Percentiles rank a stretch among this genome's conserved stretches.
These are phyloP conservation scores for Acropternis orthonyx DNA, from an alignment of 2,797 vertebrate species.

Conservation along the genomic window DNA sequence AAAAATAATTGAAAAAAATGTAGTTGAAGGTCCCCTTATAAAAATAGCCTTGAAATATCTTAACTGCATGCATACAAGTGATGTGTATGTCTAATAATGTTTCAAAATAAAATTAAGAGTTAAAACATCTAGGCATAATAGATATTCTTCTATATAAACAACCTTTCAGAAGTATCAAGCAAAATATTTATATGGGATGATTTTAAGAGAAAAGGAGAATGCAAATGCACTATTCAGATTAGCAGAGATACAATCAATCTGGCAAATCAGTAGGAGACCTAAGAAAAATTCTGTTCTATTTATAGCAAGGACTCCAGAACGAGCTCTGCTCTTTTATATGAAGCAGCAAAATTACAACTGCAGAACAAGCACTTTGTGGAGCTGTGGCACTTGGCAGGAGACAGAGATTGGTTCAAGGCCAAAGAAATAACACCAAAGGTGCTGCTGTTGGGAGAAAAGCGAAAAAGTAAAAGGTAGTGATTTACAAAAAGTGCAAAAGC, in stretches of 20 bases:
- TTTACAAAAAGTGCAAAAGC: background rate
- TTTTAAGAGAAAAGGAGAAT: slow-evolving; percentile 9
- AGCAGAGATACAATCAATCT: slow-evolving; percentile 66
- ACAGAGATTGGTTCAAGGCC: slow-evolving; percentile 67
- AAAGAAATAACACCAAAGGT: slow-evolving; percentile 54
- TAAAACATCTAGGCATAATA: background rate
- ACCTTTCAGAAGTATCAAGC: background rate
- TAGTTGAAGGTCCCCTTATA: background rate
- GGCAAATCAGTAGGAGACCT: slow-evolving; percentile 60
- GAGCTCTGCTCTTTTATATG: slow-evolving; percentile 56
- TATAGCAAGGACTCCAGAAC: slow-evolving; percentile 67
- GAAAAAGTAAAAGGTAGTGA: background rate
- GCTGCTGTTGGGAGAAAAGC: background rate
- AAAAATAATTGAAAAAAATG: background rate
- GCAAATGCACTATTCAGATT: slow-evolving; percentile 62
- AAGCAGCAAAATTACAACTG: slow-evolving; percentile 73
- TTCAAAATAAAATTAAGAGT: background rate
- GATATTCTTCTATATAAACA: background rate
- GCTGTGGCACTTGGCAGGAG: slow-evolving; percentile 61
- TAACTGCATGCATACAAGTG: background rate
- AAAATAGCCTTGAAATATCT: background rate
- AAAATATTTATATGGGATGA: slow-evolving; percentile 5
- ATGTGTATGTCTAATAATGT: background rate
- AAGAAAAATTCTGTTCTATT: slow-evolving; percentile 72
- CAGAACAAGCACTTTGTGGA: slow-evolving; percentile 73